These are phyloP conservation scores for Corythaixoides concolor DNA, from an alignment of 2,113 vertebrate species.

Conservation along the genomic window DNA sequence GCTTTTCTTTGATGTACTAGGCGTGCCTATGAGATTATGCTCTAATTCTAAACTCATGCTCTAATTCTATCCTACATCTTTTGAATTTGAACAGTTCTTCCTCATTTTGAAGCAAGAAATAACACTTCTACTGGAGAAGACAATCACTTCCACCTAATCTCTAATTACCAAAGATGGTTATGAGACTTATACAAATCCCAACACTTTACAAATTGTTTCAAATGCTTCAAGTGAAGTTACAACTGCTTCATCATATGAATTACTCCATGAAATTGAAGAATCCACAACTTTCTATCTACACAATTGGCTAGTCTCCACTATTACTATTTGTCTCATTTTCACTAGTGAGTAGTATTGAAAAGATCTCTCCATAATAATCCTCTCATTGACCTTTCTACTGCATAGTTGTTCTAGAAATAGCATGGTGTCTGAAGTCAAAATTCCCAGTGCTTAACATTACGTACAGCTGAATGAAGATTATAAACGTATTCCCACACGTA, in stretches of 20 bases:
- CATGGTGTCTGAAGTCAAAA: conserved; percentile 1
- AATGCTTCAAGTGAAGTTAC: background rate
- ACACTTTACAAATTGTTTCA: background rate
- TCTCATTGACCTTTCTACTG: background rate
- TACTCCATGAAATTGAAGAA: background rate
- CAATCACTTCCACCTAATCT: background rate
- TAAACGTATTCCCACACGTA: background rate
- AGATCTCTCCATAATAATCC: background rate
- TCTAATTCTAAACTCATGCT: background rate
- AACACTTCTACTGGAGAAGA: background rate
- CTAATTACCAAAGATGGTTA: background rate
- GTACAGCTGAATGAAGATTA: background rate
- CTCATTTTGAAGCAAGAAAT: background rate
- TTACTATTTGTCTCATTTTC: background rate
- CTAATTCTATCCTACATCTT: background rate
- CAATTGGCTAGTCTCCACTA: background rate
- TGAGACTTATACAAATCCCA: background rate
- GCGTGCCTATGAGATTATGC: background rate
- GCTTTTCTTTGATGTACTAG: background rate
- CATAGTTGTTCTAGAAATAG: background rate
- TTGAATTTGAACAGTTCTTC: background rate
- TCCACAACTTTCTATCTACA: background rate
- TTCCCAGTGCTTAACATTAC: background rate
- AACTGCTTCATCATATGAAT: background rate
- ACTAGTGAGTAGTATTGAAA: background rate